Evolutionary conservation across 2,797 vertebrate species (phyloP), one percentile per base, ranked within the genome.

Genomic region (Micropoecilia bifurca): DNA sequence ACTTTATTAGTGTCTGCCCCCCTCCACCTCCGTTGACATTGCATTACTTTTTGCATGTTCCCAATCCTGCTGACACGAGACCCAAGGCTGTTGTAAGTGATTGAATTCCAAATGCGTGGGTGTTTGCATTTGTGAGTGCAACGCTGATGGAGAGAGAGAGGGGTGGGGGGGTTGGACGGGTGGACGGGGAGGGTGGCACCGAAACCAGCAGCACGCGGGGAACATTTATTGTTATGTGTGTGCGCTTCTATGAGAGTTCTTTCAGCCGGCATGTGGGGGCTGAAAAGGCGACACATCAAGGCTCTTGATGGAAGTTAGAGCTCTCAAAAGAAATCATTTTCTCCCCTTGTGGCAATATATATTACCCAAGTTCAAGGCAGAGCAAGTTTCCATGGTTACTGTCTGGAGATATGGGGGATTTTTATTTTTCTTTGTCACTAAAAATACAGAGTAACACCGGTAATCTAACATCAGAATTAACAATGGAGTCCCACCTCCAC

Each of bases 351-450:
- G 90, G 87, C 81, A 86, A 90, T 74, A 83, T 82, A 86, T 88
- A 89, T 83, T 69, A 87, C 80, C 87, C 89, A 87, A 77, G 88
- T 93, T 95, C 90, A 94, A 91, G 91, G 92, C 85, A 86, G 85
- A 87, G 74, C 74, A 85, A 78, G 93, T 95, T 93, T 86, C 93
- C 89, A 95, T 94, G 92, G 93, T 87, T 82, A 94, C 92, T 8
- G 84, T 82, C 92, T 89, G 75, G 81, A 74, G 79, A 80, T 81
- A 86, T 74, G 12, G 83, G 87, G 81, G 71, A 69, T 89, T 68
- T 90, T 87, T 86, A 46, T 82, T 81, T 28, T 86, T 78, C 89
- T 90, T 89, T 91, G 87, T 91, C 87, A 76, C 87, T 91, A 78
- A 88, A 91, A 93, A 85, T 84, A 85, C 83, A 63, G 83, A 90